Percentiles rank a stretch among this genome's conserved stretches.
phyloP scores from a whole-genome alignment of 2,113 vertebrate species.

The Boulengeromyrus knoepffleri region DNA sequence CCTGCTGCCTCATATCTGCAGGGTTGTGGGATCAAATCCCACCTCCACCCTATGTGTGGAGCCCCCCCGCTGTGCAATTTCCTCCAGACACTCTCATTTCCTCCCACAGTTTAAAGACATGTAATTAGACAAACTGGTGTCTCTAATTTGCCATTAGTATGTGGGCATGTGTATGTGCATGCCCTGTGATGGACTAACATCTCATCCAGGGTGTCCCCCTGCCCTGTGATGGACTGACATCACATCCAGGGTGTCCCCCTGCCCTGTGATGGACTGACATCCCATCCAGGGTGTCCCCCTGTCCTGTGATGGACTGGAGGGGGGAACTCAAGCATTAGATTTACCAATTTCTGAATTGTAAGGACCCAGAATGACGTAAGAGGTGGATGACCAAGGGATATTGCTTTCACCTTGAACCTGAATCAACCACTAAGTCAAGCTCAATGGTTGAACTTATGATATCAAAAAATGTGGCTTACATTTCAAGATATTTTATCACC shows the following conservation, averaged over 20 bases:
- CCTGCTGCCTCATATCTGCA: neutral
- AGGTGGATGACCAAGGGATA: neutral
- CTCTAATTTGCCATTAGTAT: neutral
- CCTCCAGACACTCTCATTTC: neutral
- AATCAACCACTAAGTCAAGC: neutral
- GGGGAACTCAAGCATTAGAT: neutral
- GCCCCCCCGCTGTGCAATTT: neutral
- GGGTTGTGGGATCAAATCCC: neutral
- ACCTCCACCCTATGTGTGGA: neutral
- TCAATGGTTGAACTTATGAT: neutral
- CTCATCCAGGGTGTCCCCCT: neutral
- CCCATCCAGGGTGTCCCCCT: neutral
- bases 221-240: too few species aligned
- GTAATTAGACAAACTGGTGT: neutral
- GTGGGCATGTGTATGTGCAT: neutral
- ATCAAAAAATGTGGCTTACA: neutral
- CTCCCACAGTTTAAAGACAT: neutral
- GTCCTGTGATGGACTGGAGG: neutral
- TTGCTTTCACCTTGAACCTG: neutral
- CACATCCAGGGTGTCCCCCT: neutral
- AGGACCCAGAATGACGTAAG: neutral
- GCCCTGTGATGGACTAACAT: neutral
- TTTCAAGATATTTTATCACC: neutral
- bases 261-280: neutral
- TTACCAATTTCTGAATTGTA: neutral